Base-by-base conservation (phyloP, 2,113 vertebrate genomes). In the Nansenia antarctica region DNA sequence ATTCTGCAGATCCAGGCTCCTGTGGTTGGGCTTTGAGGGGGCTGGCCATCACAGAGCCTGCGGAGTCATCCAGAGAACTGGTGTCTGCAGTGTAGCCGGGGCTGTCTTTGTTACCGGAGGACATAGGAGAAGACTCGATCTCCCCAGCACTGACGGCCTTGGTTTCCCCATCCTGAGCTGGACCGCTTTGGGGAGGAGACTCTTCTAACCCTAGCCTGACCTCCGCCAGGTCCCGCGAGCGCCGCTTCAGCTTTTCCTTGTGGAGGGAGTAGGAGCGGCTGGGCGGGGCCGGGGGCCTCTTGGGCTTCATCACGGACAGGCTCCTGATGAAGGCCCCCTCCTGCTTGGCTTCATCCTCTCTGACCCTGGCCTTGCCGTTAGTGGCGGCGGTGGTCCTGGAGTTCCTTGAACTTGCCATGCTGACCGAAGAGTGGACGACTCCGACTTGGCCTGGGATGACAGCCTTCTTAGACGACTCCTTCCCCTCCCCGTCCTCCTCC, bases 231-330 rank as follows among this genome's bases (percentile, higher is more conserved):
- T 83, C 87, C 55, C 90, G 92, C 14, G 94, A 94, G 0, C 93
- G 92, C 42, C 94, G 59, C 62, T 94, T 95, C 81, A 92, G 81
- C 67, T 89, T 93, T 31, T 80, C 85, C 9, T 90, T 94, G 77
- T 96, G 93, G 64, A 98, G 92, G 0, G 97, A 99, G 78, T 94
- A 92, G 29, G 96, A 97, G 70, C 96, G 92, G 80, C 82, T 95
- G 1, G 96, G 95, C 0, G 93, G 94, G 0, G 88, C 91, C 0
- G 89, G 97, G 55, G 81, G 93, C 55, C 85, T 94, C 86, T 96
- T 98, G 84, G 70, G 24, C 22, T 98, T 98, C 15, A 88, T 93
- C 34, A 98, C 89, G n/a, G 97, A 99, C 27, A 98, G 91, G 3
- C 94, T 98, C 45, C 94, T 93, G 3, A 65, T 3, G 6, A 94